These are phyloP conservation scores for Dryobotodes eremita DNA, from an alignment of 2,888 invertebrate species.

Conservation along the genomic window DNA sequence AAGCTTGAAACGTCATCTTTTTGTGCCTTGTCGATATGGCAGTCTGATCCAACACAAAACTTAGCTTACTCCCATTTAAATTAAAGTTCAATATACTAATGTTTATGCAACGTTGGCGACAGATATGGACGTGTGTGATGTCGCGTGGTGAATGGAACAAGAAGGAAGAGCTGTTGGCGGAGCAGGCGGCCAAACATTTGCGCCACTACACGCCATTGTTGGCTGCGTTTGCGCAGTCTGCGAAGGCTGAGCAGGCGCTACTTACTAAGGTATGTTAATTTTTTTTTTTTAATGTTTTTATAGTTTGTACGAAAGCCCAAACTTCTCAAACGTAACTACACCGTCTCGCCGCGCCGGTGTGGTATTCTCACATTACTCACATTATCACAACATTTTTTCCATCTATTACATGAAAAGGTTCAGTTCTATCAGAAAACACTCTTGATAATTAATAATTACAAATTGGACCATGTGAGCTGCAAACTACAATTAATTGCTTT, in stretches of 20 bases:
- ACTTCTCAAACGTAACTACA: too few species aligned
- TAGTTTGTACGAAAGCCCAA: background rate
- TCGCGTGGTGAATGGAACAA: slow-evolving; percentile 99
- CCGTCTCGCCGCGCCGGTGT: too few species aligned
- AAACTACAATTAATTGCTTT: background rate
- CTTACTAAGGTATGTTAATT: slow-evolving; percentile 92
- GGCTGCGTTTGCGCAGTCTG: slow-evolving; percentile 96
- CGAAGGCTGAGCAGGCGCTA: slow-evolving; percentile 96
- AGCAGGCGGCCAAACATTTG: slow-evolving; percentile 97
- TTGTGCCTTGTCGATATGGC: slow-evolving; percentile 84
- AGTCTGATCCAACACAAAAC: slow-evolving; percentile 77
- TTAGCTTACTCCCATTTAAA: background rate
- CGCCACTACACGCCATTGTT: slow-evolving; percentile 96
- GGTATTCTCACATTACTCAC: too few species aligned
- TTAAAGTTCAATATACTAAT: slow-evolving; percentile 22
- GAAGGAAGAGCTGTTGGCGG: slow-evolving; percentile 98
- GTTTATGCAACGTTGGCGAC: slow-evolving; percentile 30
- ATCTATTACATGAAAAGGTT: background rate
- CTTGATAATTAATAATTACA: background rate
- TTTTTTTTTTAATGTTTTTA: background rate
- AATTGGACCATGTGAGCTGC: background rate
- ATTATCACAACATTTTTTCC: too few species aligned
- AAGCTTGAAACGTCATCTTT: slow-evolving; percentile 62
- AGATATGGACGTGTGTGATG: slow-evolving; percentile 99
- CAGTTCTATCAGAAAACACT: background rate